Percentiles rank a stretch among this genome's conserved stretches.
Conservation (phyloP, 1,140 invertebrate species). For the Bradysia coprophila region DNA sequence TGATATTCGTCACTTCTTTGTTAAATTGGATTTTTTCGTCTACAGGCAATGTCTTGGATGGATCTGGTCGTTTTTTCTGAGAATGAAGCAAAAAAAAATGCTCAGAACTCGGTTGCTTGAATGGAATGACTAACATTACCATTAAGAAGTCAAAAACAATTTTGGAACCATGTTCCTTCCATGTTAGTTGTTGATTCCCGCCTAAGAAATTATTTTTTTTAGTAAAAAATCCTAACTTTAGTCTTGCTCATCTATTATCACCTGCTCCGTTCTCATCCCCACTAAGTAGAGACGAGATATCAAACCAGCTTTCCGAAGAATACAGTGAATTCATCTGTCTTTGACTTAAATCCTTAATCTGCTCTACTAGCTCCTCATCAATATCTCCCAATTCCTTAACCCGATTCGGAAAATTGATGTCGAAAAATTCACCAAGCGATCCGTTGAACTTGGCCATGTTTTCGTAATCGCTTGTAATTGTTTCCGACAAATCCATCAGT, state of each 20-base stretch:
- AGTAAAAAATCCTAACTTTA: too few species aligned
- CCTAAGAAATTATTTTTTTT: too few species aligned
- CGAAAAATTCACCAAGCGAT: slow-evolving; percentile 27
- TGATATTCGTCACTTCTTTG: slow-evolving; percentile 28
- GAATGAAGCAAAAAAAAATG: slow-evolving; percentile 34
- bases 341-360: too few species aligned
- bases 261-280: slow-evolving; percentile 39
- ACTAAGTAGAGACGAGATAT: slow-evolving; percentile 30
- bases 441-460: slow-evolving; percentile 13
- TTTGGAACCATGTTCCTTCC: too few species aligned
- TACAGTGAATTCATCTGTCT: slow-evolving; percentile 29
- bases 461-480: slow-evolving; percentile 9
- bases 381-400: too few species aligned
- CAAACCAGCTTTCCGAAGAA: slow-evolving; percentile 34
- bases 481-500: slow-evolving; percentile 12
- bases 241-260: slow-evolving; percentile 39
- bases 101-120: slow-evolving; percentile 35
- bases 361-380: too few species aligned
- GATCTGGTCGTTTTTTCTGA: background rate
- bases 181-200: too few species aligned
- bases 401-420: slow-evolving; percentile 44
- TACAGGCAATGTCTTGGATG: slow-evolving; percentile 15
- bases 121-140: too few species aligned
- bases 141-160: too few species aligned
- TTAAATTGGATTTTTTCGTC: slow-evolving; percentile 26